Evolutionary conservation across 2,888 invertebrate species (phyloP).

Genomic region (Thelaira solivaga): DNA sequence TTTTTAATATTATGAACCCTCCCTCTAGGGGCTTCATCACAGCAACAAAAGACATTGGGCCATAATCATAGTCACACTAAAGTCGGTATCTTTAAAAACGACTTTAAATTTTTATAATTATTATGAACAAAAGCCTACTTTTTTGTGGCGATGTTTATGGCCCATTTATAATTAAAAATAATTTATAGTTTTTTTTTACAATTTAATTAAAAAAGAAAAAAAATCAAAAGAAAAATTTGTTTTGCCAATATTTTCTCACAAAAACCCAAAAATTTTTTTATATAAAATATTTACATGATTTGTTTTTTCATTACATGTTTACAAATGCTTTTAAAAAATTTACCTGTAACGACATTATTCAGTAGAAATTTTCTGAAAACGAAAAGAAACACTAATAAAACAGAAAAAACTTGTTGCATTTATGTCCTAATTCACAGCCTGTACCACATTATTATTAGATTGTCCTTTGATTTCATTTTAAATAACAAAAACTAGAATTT

Average conservation of each 20-base stretch:
- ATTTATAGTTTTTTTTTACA: conserved; percentile 25
- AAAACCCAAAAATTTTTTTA: no score
- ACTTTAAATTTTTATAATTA: no score
- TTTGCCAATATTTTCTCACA: conserved; percentile 1
- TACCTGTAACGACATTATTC: no score
- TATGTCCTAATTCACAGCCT: conserved; percentile 31
- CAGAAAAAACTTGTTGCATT: conserved; percentile 52
- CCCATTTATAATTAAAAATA: conserved; percentile 38
- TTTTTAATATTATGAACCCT: conserved; percentile 26
- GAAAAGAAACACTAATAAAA: neutral
- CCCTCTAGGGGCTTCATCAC: conserved; percentile 13
- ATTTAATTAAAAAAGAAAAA: conserved; percentile 10
- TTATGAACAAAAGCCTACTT: no score
- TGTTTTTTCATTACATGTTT: neutral
- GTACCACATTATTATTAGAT: no score
- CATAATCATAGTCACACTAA: no score
- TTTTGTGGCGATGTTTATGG: no score
- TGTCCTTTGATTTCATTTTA: no score
- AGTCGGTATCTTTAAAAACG: no score
- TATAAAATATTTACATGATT: neutral
- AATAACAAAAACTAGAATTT: no score
- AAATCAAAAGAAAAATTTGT: conserved; percentile 10
- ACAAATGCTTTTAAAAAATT: no score
- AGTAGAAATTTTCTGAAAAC: neutral
- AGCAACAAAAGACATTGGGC: conserved; percentile 58